Base-by-base conservation (phyloP, 2,797 vertebrate genomes). In the Macropus fuliginosus region DNA sequence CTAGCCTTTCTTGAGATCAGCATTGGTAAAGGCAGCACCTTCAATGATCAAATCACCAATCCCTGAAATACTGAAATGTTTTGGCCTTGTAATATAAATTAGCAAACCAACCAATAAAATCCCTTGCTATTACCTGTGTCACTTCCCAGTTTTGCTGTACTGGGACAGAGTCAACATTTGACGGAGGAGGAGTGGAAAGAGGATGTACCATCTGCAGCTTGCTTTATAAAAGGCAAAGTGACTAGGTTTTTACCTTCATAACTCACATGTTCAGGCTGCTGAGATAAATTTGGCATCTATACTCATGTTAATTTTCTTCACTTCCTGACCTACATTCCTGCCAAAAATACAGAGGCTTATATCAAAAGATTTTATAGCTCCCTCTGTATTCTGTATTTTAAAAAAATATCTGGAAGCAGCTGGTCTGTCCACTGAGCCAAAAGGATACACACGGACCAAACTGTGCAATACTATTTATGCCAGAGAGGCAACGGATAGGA, bases 341-440 rank as follows among this genome's bases (percentile, higher is more conserved):
- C 46, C 96, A 87, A 92, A 92, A 29, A 54, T 92, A 31, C 90
- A 91, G 90, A 18, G 54, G 55, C 92, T 96, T 87, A 5, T 91
- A 89, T 91, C n/a, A 91, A 52, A 56, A 27, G 28, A 91, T n/a
- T 54, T 59, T 55, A 29, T 56, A 46, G 46, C 0, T 55, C 90
- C 90, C 89, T 92, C 24, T 40, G 54, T 54, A 11, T 91, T 18
- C 91, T 28, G 4, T 28, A 92, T 91, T 91, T 8, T 52, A 90
- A 54, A 54, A 90, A 31, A 90, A 90, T 54, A 91, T 21, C 50
- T 91, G 90, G 90, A 91, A 91, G 90, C 90, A 91, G 90, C 90
- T 91, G 90, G 90, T 55, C 54, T 54, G 52, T 54, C 54, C 90
- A 54, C 50, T 31, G 54, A 91, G 90, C 90, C 90, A 91, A 91